Conservation (phyloP, 2,888 invertebrate genomes). For the Cephonodes hylas region DNA sequence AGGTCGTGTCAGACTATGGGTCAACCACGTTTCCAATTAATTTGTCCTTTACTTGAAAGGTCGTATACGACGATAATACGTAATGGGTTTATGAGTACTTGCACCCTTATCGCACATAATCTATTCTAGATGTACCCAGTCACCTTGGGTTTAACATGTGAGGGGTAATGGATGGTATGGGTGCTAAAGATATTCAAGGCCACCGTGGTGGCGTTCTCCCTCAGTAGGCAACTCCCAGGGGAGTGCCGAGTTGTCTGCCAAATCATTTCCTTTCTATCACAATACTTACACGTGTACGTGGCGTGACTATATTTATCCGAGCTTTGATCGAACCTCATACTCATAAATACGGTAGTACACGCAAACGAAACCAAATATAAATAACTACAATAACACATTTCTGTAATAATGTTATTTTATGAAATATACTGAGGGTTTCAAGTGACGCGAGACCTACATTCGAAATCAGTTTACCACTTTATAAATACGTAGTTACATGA, state of each 20-base stretch:
- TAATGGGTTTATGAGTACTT: neutral
- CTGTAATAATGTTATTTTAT: neutral
- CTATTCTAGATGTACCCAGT: conserved; percentile 10
- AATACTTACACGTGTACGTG: conserved; percentile 12
- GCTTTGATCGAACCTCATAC: neutral
- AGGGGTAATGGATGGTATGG: conserved; percentile 25
- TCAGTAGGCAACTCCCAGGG: conserved; percentile 32
- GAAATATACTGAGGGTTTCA: neutral
- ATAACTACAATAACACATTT: neutral
- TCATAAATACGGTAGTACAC: conserved; percentile 1
- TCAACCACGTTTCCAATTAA: neutral
- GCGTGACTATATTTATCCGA: conserved; percentile 1
- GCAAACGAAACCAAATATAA: neutral
- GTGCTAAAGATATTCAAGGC: conserved; percentile 28
- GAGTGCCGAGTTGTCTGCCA: conserved; percentile 32
- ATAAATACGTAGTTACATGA: conserved; percentile 15
- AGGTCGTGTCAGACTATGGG: neutral
- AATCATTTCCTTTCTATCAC: conserved; percentile 21
- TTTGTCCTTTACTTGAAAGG: neutral
- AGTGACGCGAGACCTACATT: conserved; percentile 21
- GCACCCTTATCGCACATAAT: neutral
- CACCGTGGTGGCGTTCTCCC: conserved; percentile 40
- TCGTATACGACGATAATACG: neutral
- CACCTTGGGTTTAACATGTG: conserved; percentile 26
- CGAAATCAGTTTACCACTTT: conserved; percentile 15